Evolutionary conservation across 2,113 vertebrate genomes (phyloP).

Genomic region (Alaudala cheleensis): DNA sequence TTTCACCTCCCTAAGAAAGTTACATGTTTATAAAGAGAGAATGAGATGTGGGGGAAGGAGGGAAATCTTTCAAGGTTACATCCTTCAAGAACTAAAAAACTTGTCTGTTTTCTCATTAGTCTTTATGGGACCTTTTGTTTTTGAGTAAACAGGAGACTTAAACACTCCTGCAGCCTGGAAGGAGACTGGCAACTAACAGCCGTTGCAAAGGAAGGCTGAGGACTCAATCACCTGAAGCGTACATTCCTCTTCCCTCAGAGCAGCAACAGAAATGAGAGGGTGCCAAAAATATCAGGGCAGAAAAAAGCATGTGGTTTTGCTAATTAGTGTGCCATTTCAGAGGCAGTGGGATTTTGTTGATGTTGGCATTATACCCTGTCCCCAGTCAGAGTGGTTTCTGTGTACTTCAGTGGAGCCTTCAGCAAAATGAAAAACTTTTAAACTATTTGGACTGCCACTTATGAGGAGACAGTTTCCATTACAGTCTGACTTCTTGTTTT

Average conservation of each 20-base stretch:
- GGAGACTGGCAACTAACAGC: background rate
- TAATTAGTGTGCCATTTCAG: background rate
- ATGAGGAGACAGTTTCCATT: background rate
- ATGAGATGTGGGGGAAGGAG: background rate
- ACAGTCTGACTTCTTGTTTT: background rate
- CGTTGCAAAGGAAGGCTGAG: background rate
- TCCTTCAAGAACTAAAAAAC: background rate
- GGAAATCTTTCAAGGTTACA: background rate
- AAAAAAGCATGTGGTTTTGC: background rate
- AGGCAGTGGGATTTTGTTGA: background rate
- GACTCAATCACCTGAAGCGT: background rate
- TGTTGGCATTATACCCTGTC: background rate
- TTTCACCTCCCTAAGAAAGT: background rate
- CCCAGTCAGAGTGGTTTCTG: background rate
- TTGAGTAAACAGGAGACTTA: background rate
- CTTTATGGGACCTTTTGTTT: background rate
- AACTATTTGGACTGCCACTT: background rate
- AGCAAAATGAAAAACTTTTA: background rate
- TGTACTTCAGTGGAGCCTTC: background rate
- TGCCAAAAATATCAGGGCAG: background rate
- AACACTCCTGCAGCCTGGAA: background rate
- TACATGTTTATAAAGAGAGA: background rate
- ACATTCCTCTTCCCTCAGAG: background rate
- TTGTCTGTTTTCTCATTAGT: background rate
- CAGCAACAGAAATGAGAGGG: background rate